A percentile compares a stretch with the other conserved stretches of the same genome.
These are phyloP conservation scores for Diplodus sargus DNA, from an alignment of 2,797 vertebrate genomes.

Conservation along the genomic window DNA sequence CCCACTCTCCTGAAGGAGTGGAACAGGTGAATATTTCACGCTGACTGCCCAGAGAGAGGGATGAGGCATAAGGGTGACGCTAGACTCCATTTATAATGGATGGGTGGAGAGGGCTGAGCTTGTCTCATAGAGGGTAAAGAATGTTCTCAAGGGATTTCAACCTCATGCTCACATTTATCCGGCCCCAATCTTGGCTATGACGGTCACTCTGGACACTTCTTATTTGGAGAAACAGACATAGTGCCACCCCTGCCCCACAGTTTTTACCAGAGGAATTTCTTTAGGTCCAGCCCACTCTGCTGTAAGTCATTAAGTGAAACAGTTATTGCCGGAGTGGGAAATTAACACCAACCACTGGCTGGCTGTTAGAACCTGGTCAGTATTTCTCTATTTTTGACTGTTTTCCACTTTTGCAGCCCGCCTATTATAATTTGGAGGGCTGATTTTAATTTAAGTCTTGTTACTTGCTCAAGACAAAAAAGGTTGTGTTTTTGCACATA, in stretches of 20 bases:
- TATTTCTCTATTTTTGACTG: conserved; percentile 28
- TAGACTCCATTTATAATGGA: conserved; percentile 79
- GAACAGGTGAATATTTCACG: conserved; percentile 80
- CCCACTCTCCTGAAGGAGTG: conserved; percentile 65
- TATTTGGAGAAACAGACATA: conserved; percentile 58
- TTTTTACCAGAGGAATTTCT: conserved; percentile 30
- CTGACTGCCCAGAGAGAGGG: conserved; percentile 68
- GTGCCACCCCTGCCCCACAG: conserved; percentile 12
- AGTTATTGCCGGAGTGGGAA: conserved; percentile 47
- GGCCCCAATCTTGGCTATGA: conserved; percentile 42
- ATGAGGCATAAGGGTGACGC: conserved; percentile 64
- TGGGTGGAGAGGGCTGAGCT: conserved; percentile 64
- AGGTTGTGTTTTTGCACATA: neutral
- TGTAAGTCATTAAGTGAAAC: conserved; percentile 41
- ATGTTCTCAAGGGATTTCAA: conserved; percentile 68
- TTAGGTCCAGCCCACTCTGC: conserved; percentile 18
- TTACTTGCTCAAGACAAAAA: neutral
- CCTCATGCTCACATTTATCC: conserved; percentile 41
- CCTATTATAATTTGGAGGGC: conserved; percentile 18
- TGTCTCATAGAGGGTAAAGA: conserved; percentile 75
- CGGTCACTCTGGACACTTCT: conserved; percentile 37
- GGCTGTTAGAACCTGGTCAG: conserved; percentile 13
- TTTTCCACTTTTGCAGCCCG: conserved; percentile 22
- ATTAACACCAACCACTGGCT: conserved; percentile 33
- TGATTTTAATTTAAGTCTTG: conserved; percentile 15